Percentiles rank a stretch among this genome's conserved stretches.
phyloP scores from a whole-genome alignment of 1,140 invertebrate genomes.

The Drepana arcuata region DNA sequence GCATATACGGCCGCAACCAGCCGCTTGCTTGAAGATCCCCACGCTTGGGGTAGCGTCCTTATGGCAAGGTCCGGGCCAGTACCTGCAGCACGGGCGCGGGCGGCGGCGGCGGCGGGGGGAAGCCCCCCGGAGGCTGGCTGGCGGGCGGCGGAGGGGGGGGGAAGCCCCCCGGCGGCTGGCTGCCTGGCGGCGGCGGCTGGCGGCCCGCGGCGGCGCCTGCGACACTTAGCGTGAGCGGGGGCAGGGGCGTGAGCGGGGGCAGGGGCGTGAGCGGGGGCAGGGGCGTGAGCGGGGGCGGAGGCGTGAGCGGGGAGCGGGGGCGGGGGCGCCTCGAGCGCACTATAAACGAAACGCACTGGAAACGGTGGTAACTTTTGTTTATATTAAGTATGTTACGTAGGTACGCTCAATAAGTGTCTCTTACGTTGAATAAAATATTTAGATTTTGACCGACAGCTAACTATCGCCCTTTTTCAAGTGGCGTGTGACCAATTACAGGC shows the following conservation, averaged over 20 bases:
- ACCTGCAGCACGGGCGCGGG: constrained; percentile 45
- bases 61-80: neutral
- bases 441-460: no score
- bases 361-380: no score
- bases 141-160: no score
- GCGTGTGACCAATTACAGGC: no score
- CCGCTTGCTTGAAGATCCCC: neutral
- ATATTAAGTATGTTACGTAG: no score
- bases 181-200: neutral
- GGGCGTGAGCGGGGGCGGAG: constrained; percentile 20
- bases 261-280: constrained; percentile 26
- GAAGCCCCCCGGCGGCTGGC: no score
- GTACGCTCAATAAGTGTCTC: no score
- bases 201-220: no score
- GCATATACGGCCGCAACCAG: neutral
- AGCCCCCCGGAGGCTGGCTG: constrained; percentile 3
- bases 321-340: no score
- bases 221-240: neutral
- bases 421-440: no score
- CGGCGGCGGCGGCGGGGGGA: constrained; percentile 38
- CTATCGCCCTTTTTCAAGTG: no score
- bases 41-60: neutral
- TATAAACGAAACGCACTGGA: no score
- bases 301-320: constrained; percentile 48
- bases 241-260: constrained; percentile 27